phyloP scores from a whole-genome alignment of 2,113 vertebrate species.

The Platycercus adscitus region DNA sequence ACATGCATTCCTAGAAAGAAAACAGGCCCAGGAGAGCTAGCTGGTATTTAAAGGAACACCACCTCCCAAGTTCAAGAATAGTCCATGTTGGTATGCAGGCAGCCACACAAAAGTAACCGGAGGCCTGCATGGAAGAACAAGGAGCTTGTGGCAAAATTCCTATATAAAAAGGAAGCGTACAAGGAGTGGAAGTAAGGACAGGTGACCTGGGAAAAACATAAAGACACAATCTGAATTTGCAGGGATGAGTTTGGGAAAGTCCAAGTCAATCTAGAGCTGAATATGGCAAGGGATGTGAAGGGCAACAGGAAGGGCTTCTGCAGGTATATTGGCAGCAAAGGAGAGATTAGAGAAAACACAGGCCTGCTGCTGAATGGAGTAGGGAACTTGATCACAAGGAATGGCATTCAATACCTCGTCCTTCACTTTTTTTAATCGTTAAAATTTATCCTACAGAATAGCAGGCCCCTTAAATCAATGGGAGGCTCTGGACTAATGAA shows the following conservation, averaged over 20 bases:
- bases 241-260: neutral
- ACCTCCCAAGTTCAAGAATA: neutral
- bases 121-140: neutral
- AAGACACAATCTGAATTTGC: neutral
- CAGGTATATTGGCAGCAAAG: neutral
- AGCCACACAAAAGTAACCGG: neutral
- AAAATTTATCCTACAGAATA: neutral
- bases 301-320: neutral
- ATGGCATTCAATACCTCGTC: neutral
- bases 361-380: neutral
- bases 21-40: neutral
- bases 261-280: neutral
- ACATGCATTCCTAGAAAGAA: neutral
- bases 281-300: neutral
- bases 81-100: neutral
- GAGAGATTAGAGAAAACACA: neutral
- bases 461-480: neutral
- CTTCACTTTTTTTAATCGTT: neutral
- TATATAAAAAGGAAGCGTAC: neutral
- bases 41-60: neutral
- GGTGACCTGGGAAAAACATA: neutral
- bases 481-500: neutral
- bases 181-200: neutral
- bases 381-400: neutral
- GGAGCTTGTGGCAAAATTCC: neutral